Base-by-base conservation (phyloP, 2,888 invertebrate genomes). In the Rutpela maculata region DNA sequence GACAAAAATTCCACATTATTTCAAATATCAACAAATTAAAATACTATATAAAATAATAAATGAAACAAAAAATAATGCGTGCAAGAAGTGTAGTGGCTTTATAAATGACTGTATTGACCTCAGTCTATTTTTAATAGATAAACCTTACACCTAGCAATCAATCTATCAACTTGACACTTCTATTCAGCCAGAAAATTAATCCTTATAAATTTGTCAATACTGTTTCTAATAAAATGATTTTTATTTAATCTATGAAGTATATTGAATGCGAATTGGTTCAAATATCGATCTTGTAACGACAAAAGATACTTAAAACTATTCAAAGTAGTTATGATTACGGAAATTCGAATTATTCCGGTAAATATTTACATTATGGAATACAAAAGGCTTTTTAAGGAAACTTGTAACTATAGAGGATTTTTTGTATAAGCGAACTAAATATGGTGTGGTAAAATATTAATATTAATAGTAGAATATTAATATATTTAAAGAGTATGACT, bases 141-240 rank as follows among this genome's bases (percentile, higher is more conserved):
- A 74, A 67, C 67, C 60, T 43, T 35, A 22, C 67, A 74, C 68
- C 68, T 74, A 67, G 66, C 73, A 18, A 74, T 68, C 74, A 74
- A 74, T 74, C 74, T 55, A 67, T 26, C 50, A 38, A 17, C 31
- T 35, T 31, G 74, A 74, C 74, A 60, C 67, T 18, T 68, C 43
- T 65, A 65, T 59, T 67, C 43, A 67, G 11, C 43, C 65, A 56
- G 59, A 74, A 74, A 74, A 67, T 67, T 74, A 74, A 55, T 62
- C 71, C 71, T 71, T 59, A 72, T 72, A 62, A 62, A 72, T 72
- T 72, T 72, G 72, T 72, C 72, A 72, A 55, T 63, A 63, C 9
- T 35, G 72, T 72, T 72, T 38, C 59, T 55, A 62, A 72, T 59
- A 72, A 72, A 72, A 63, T 35, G 17, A 50, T 26, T 72, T 72